Base-by-base conservation (phyloP, 1,140 invertebrate species). In the Polyergus mexicanus region DNA sequence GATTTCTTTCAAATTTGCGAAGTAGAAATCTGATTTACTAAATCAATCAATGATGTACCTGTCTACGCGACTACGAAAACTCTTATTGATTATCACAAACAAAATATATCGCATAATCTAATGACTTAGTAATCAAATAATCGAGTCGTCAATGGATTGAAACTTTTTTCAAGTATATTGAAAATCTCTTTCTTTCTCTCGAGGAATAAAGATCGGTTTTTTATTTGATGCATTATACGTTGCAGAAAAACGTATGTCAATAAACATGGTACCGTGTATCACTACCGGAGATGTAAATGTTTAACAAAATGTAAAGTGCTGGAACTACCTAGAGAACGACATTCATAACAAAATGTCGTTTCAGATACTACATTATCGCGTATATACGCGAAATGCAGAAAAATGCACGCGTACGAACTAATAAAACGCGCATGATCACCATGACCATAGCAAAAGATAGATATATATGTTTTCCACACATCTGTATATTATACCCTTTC, bases 261-360 rank as follows among this genome's bases (percentile, higher is more conserved):
- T 32, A 16, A 51, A 54, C 32, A n/a, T 22, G 22, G 25, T 38
- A 44, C 10, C n/a, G 13, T 41, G 5, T 41, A 38, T 77, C 41
- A 47, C 13, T 22, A 62, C 35, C 58, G 10, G 4, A n/a, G 41
- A 25, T 11, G 11, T n/a, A 19, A 68, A 25, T 44, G 22, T 44
- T 5, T 3, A 66, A 10, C 38, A 68, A 13, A 28, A 32, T 68
- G n/a, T 10, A 41, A 78, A 66, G 41, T 54, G 44, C 22, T 51
- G 44, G 25, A 44, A 51, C 16, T 78, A 68, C 28, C 32, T 32
- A 13, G 16, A 54, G 25, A 68, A 78, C 32, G 19, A 22, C 63
- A 78, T 66, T 69, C 44, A 22, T 32, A 78, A 78, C 28, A 54
- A 78, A 72, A 68, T 16, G 11, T 81, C 41, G 19, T 60, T 83